Percentiles rank a stretch among this genome's conserved stretches.
These are phyloP conservation scores for Drosophila diplacantha DNA, from an alignment of 2,888 invertebrate species.

Conservation along the genomic window DNA sequence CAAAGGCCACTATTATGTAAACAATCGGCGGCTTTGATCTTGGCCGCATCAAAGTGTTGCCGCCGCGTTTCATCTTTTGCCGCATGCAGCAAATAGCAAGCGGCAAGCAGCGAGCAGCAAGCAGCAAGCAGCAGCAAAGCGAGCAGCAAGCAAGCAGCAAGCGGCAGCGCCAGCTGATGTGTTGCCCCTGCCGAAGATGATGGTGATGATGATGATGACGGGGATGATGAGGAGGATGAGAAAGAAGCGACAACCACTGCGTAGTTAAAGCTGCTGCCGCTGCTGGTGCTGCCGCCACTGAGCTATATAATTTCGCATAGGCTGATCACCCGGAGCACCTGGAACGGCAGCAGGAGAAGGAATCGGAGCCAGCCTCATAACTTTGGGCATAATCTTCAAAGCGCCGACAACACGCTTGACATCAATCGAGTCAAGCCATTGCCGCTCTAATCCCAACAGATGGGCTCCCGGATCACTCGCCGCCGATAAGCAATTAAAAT, in stretches of 20 bases:
- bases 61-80: conserved; percentile 67
- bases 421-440: conserved; percentile 57
- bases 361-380: conserved; percentile 53
- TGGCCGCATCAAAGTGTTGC: conserved; percentile 79
- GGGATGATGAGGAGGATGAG: conserved; percentile 35
- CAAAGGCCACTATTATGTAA: conserved; percentile 85
- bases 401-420: conserved; percentile 62
- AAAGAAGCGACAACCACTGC: conserved; percentile 51
- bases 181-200: conserved; percentile 33
- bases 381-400: conserved; percentile 70
- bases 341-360: conserved; percentile 38
- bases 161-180: conserved; percentile 46
- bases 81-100: conserved; percentile 47
- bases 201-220: conserved; percentile 24
- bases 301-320: conserved; percentile 71
- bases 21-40: conserved; percentile 83
- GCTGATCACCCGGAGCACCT: conserved; percentile 54
- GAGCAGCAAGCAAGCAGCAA: conserved; percentile 4
- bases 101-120: conserved; percentile 44
- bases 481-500: conserved; percentile 69
- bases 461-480: conserved; percentile 43
- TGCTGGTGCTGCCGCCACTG: conserved; percentile 41
- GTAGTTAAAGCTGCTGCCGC: conserved; percentile 55
- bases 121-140: conserved; percentile 29
- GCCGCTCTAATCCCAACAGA: conserved; percentile 59